Evolutionary conservation across 2,113 vertebrate genomes (phyloP).

Genomic region (Dipodomys stephensi): DNA sequence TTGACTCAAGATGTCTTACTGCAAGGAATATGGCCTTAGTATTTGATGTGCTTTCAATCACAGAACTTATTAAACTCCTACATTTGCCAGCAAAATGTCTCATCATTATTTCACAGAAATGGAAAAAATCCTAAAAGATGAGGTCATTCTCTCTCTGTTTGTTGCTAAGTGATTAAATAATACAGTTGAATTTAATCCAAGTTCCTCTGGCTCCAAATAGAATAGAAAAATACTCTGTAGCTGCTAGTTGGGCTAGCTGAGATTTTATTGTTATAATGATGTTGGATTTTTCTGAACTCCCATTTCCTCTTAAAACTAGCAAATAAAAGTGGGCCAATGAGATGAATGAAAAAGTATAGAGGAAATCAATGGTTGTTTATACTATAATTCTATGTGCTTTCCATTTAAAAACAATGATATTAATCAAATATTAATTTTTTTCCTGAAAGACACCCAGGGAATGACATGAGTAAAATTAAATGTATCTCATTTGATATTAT

Average conservation of each 20-base stretch:
- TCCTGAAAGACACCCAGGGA: not conserved
- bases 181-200: not conserved
- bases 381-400: not conserved
- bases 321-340: not conserved
- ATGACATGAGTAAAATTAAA: not conserved
- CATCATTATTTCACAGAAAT: not conserved
- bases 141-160: not conserved
- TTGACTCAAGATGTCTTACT: not conserved
- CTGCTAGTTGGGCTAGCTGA: not conserved
- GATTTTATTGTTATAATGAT: not conserved
- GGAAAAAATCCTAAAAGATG: slow-evolving; percentile 1
- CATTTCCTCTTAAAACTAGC: not conserved
- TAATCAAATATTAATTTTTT: not conserved
- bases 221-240: not conserved
- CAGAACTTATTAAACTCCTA: not conserved
- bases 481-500: not conserved
- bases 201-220: not conserved
- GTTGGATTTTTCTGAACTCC: not conserved
- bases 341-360: not conserved
- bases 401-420: slow-evolving; percentile 12
- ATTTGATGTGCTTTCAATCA: not conserved
- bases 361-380: not conserved
- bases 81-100: not conserved
- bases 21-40: not conserved
- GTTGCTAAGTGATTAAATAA: not conserved